Evolutionary conservation across 2,888 invertebrate species (phyloP), one percentile per base, ranked within the genome.

Genomic region (Pseudococcus longispinus): DNA sequence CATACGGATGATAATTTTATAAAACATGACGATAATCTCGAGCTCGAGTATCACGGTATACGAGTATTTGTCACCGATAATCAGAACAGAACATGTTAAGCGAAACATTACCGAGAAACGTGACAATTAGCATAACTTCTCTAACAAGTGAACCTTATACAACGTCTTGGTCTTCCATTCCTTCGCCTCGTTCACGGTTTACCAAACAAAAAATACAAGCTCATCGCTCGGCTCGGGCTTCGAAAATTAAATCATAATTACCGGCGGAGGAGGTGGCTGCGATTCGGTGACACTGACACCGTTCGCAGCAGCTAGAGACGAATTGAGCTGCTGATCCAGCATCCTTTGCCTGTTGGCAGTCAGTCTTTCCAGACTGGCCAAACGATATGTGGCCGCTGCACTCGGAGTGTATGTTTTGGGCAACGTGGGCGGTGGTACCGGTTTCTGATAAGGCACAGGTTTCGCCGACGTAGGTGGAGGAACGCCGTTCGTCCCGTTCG

Each of bases 331-430:
- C 89, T 92, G 94, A 92, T 95, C 96, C 90, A 95, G 94, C 90
- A 96, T 94, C 90, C 96, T 94, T 91, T 96, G 96, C 88, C 96
- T 93, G 89, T 95, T 93, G 82, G 96, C 96, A 18, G 83, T 83
- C 90, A 96, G 92, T 90, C 96, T 93, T 91, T 96, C 96, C 88
- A 96, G 93, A 90, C 96, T 96, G 87, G 96, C 95, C 89, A 96
- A 92, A 88, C 92, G 91, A 91, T 96, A 96, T 87, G 95, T 95
- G 88, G 89, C 95, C 94, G 89, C 94, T 89, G 93, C 93, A 83
- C 94, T 94, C 89, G 95, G 94, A 89, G 95, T 95, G 90, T 95
- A 95, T 90, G 95, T 95, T 60, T 95, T 95, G 89, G 95, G 91
- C 84, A 95, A 95, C 86, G 95, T 95, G 88, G 95, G 95, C 89